Conservation (phyloP, 1,140 invertebrate species). For the Ostrea denselamellosa region DNA sequence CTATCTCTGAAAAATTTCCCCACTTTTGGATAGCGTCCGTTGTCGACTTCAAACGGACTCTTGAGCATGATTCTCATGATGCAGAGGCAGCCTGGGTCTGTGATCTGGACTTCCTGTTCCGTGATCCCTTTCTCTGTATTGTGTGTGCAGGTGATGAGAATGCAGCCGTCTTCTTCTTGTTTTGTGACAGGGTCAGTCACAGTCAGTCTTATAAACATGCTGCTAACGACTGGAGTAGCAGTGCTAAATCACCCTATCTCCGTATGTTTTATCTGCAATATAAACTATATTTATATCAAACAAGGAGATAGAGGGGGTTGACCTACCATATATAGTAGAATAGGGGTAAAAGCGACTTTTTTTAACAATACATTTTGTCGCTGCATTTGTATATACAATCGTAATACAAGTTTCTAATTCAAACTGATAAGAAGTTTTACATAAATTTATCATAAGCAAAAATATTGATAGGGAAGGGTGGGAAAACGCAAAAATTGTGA, state of each 20-base stretch:
- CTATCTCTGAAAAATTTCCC: conserved; percentile 20
- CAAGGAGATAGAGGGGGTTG: too few relatives aligned
- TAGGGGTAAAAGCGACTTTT: too few relatives aligned
- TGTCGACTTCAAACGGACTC: not conserved
- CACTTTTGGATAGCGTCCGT: not conserved
- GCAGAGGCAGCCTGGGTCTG: not conserved
- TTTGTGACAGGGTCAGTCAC: conserved; percentile 13
- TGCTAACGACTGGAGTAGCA: not conserved
- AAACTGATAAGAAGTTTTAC: too few relatives aligned
- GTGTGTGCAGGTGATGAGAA: not conserved
- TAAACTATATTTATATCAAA: not conserved
- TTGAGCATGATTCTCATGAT: conserved; percentile 24
- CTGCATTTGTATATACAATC: too few relatives aligned
- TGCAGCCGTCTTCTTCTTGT: not conserved
- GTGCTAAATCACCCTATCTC: not conserved
- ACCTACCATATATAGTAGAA: too few relatives aligned
- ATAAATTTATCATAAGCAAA: too few relatives aligned
- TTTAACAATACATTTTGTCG: too few relatives aligned
- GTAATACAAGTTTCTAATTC: too few relatives aligned
- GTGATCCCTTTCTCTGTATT: not conserved
- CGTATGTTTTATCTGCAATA: not conserved
- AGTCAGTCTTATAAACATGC: not conserved
- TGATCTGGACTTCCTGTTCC: conserved; percentile 18
- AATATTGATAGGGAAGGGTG: too few relatives aligned
- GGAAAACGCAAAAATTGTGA: too few relatives aligned